Percentiles rank a stretch among this genome's conserved stretches.
phyloP scores from a whole-genome alignment of 2,113 vertebrate species.

The Cercocebus atys region DNA sequence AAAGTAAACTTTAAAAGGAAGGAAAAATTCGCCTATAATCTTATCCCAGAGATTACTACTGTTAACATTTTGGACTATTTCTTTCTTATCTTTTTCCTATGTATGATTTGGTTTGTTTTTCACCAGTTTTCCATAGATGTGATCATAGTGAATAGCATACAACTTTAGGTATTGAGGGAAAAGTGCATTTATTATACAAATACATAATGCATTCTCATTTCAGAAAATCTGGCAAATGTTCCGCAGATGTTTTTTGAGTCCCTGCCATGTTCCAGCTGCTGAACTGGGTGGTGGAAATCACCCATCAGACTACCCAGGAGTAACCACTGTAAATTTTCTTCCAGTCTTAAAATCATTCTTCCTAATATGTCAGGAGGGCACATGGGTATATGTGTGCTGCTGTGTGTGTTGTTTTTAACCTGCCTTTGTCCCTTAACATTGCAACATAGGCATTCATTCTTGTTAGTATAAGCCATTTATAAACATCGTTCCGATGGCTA shows the following conservation, averaged over 20 bases:
- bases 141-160: background rate
- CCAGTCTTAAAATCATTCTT: background rate
- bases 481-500: background rate
- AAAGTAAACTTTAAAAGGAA: background rate
- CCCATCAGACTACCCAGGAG: background rate
- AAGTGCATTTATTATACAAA: slow-evolving; percentile 6
- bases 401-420: background rate
- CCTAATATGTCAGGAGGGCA: background rate
- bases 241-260: background rate
- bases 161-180: background rate
- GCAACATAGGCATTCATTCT: slow-evolving; percentile 19
- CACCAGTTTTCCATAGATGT: background rate
- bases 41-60: background rate
- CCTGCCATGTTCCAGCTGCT: background rate
- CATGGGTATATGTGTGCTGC: background rate
- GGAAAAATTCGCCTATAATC: background rate
- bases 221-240: background rate
- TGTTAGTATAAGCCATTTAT: background rate
- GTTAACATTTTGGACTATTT: background rate
- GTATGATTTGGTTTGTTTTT: slow-evolving; percentile 11
- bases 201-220: background rate
- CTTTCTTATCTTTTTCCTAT: background rate
- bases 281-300: background rate
- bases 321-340: slow-evolving; percentile 16
- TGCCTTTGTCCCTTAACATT: slow-evolving; percentile 14